phyloP scores from a whole-genome alignment of 1,140 invertebrate genomes.

The Drosophila dunni region DNA sequence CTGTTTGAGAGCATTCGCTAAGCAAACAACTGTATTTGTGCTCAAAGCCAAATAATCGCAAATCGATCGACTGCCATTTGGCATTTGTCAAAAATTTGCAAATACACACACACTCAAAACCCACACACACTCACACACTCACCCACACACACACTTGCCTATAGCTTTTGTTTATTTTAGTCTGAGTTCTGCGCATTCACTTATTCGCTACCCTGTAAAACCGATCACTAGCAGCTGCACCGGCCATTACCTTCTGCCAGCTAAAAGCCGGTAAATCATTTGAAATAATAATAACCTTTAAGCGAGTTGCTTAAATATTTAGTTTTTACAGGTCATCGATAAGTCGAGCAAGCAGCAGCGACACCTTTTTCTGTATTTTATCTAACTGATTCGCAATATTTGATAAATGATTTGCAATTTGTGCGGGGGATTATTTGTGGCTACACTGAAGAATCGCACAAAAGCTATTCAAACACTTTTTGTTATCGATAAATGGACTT shows the following conservation, averaged over 20 bases:
- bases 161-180: slow-evolving; percentile 2
- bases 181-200: slow-evolving; percentile 1
- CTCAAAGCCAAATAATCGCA: slow-evolving; percentile 19
- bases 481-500: slow-evolving; percentile 10
- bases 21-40: slow-evolving; percentile 7
- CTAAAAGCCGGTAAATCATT: no score
- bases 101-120: slow-evolving; percentile 3
- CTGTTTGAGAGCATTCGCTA: slow-evolving; percentile 16
- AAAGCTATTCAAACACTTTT: slow-evolving; percentile 10
- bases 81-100: slow-evolving; percentile 32
- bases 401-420: slow-evolving; percentile 47
- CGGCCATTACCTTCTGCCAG: not conserved
- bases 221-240: not conserved
- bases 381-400: slow-evolving; percentile 36
- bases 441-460: not conserved
- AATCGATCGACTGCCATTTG: slow-evolving; percentile 32
- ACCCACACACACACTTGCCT: not conserved
- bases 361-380: slow-evolving; percentile 1
- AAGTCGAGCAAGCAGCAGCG: not conserved
- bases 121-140: slow-evolving; percentile 1
- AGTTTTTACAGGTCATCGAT: slow-evolving; percentile 3
- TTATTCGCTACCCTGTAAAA: slow-evolving; percentile 7
- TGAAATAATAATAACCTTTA: no score
- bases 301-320: not conserved
- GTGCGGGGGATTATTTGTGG: slow-evolving; percentile 1